Base-by-base conservation (phyloP, 2,888 invertebrate genomes). In the Siphonodentalium dalli region DNA sequence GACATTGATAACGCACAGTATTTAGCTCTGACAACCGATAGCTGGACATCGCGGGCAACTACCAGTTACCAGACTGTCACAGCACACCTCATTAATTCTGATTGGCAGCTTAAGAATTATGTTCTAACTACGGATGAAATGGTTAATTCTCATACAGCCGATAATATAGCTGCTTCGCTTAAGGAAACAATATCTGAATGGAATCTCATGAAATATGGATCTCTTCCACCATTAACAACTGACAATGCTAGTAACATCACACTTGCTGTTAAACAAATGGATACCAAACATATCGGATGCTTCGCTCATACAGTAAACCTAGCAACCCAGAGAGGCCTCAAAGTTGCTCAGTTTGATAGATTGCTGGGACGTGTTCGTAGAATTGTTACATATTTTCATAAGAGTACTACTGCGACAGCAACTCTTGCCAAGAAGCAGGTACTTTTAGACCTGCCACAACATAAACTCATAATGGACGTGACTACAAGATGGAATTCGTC, bases 401-500 rank as follows among this genome's bases (percentile, higher is more conserved):
- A n/a, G n/a, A n/a, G n/a, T n/a, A n/a, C n/a, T n/a, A n/a, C 34
- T 18, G 44, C 33, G 24, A 13, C n/a, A 5, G 44, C 18, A 8
- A 11, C 34, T 3, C n/a, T 44, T 7, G 23, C n/a, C 31, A n/a
- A 3, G 3, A 29, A 33, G 33, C 28, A 27, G 7, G 2, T 5
- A 18, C 33, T 26, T 6, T 13, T 44, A 2, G 2, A 21, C 18
- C 7, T 44, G 5, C 44, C 44, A 21, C 23, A 31, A 18, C 43
- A 43, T 23, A 43, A 29, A 15, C 31, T 43, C 2, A 33, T 43
- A 1, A 13, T 33, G 9, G 43, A 43, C 21, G 33, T 43, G 9
- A 13, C 8, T 15, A 43, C 43, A 29, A 43, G 43, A 18, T 43
- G 43, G 43, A 43, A 43, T 23, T 7, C 31, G 33, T 5, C 33